phyloP scores from a whole-genome alignment of 23 tunicate genomes.

The Ciona savignyi region DNA sequence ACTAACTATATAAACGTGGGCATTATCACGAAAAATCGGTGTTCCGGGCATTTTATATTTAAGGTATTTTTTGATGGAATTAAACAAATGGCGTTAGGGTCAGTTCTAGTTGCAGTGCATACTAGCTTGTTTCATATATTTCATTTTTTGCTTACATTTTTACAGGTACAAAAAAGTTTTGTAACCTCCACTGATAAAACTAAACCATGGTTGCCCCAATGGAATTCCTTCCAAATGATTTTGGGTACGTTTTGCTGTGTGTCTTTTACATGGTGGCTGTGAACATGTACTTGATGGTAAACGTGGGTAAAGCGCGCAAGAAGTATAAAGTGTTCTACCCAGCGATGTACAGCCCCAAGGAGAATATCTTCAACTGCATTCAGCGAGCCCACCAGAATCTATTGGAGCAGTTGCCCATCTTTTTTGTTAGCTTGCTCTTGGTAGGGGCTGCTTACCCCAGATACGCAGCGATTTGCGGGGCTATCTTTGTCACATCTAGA shows the following conservation, averaged over 20 bases:
- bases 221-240: conserved; percentile 35
- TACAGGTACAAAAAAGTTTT: background rate
- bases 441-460: conserved; percentile 38
- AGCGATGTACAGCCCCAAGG: conserved; percentile 61
- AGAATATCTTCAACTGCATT: conserved; percentile 58
- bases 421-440: conserved; percentile 18
- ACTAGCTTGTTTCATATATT: too few species aligned
- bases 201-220: conserved; percentile 14
- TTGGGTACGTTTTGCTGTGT: conserved; percentile 43
- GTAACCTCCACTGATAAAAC: background rate
- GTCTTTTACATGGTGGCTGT: conserved; percentile 40
- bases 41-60: too few species aligned
- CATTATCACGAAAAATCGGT: too few species aligned
- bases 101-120: too few species aligned
- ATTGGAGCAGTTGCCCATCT: conserved; percentile 34
- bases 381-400: conserved; percentile 89
- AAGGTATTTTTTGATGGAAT: too few species aligned
- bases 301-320: conserved; percentile 73
- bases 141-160: too few species aligned
- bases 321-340: conserved; percentile 61
- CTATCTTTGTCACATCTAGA: conserved; percentile 44
- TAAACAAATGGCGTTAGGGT: too few species aligned
- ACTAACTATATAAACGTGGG: background rate
- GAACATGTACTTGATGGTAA: conserved; percentile 24
- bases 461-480: conserved; percentile 54